Evolutionary conservation across 2,797 vertebrate species (phyloP).

Genomic region (Chrosomus eos): DNA sequence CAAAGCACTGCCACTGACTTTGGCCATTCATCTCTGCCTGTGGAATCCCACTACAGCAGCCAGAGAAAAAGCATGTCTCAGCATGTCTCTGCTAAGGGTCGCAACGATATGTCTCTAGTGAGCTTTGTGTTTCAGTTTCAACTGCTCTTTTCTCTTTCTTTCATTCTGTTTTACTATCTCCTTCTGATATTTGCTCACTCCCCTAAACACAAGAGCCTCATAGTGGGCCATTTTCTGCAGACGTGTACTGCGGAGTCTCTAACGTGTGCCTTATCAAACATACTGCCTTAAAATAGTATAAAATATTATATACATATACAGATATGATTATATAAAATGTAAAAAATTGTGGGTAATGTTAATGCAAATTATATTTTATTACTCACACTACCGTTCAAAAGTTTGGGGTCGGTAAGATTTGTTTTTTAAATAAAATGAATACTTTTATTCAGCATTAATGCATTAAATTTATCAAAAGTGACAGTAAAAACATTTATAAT

Average conservation of each 20-base stretch:
- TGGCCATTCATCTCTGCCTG: slow-evolving; percentile 57
- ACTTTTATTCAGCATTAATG: no score
- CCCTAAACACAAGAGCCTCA: slow-evolving; percentile 7
- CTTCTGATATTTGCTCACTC: slow-evolving; percentile 31
- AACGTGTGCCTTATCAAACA: not conserved
- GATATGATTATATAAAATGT: not conserved
- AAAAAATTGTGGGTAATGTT: not conserved
- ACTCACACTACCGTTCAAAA: not conserved
- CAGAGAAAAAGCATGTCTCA: slow-evolving; percentile 45
- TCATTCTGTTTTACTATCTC: slow-evolving; percentile 37
- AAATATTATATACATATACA: not conserved
- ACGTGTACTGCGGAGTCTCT: not conserved
- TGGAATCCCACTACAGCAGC: slow-evolving; percentile 22
- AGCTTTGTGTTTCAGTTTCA: slow-evolving; percentile 39
- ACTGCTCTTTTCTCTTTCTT: slow-evolving; percentile 8
- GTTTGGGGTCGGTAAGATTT: not conserved
- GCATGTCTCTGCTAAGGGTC: slow-evolving; percentile 50
- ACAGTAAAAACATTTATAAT: no score
- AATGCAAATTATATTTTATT: not conserved
- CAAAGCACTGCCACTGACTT: slow-evolving; percentile 41
- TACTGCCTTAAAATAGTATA: not conserved
- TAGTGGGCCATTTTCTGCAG: not conserved
- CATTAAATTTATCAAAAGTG: not conserved
- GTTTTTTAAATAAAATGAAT: not conserved
- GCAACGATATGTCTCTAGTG: slow-evolving; percentile 38